phyloP scores from a whole-genome alignment of 2,797 vertebrate species.

The Triplophysa yarkandensis region DNA sequence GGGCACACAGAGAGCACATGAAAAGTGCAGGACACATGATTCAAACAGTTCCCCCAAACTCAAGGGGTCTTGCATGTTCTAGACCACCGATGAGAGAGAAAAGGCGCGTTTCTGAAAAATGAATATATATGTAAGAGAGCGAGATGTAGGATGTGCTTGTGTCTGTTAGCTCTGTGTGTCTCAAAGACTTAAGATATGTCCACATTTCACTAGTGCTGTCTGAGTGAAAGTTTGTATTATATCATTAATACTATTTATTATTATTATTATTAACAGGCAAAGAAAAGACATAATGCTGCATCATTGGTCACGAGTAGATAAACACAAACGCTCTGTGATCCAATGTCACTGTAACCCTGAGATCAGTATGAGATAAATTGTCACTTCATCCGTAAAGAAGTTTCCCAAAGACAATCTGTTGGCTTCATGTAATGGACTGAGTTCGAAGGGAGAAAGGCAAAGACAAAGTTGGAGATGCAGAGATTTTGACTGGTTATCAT shows the following conservation, averaged over 20 bases:
- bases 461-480: slow-evolving; percentile 40
- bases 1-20: slow-evolving; percentile 49
- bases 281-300: neutral
- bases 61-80: slow-evolving; percentile 10
- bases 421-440: slow-evolving; percentile 14
- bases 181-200: slow-evolving; percentile 20
- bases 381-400: slow-evolving; percentile 21
- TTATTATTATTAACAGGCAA: neutral
- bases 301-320: neutral
- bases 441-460: slow-evolving; percentile 48
- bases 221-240: too few relatives aligned
- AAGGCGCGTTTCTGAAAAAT: slow-evolving; percentile 47
- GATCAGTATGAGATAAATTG: slow-evolving; percentile 6
- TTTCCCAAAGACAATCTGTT: slow-evolving; percentile 30
- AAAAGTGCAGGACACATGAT: slow-evolving; percentile 52
- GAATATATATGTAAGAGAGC: slow-evolving; percentile 32
- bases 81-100: slow-evolving; percentile 47
- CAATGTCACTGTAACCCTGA: slow-evolving; percentile 24
- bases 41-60: slow-evolving; percentile 40
- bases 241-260: too few relatives aligned
- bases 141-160: slow-evolving; percentile 16
- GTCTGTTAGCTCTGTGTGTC: slow-evolving; percentile 28
- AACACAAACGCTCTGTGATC: neutral
- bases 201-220: slow-evolving; percentile 8
- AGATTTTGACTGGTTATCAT: slow-evolving; percentile 50